Evolutionary conservation across 2,888 invertebrate species (phyloP).

Genomic region (Caradrina kadenii): DNA sequence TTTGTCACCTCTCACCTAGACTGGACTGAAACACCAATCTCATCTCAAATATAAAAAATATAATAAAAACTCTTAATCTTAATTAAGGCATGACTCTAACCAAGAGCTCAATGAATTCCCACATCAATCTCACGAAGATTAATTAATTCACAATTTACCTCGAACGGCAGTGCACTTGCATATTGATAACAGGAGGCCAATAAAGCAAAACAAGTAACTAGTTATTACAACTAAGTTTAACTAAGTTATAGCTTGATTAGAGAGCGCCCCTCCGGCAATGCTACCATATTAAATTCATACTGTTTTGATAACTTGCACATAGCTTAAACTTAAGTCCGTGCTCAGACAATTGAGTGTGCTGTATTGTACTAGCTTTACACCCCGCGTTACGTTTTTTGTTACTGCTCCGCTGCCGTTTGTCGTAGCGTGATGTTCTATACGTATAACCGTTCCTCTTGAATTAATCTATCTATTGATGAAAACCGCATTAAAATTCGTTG

Average conservation of each 20-base stretch:
- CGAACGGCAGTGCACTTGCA: slow-evolving; percentile 24
- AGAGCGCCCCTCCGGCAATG: slow-evolving; percentile 30
- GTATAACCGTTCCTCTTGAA: too few relatives aligned
- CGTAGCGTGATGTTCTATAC: too few relatives aligned
- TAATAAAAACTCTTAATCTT: too few relatives aligned
- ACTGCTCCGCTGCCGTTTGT: too few relatives aligned
- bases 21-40: too few relatives aligned
- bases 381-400: too few relatives aligned
- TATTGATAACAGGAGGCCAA: slow-evolving; percentile 28
- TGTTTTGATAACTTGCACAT: slow-evolving; percentile 52
- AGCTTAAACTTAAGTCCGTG: slow-evolving; percentile 24
- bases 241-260: slow-evolving; percentile 38
- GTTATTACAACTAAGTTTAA: slow-evolving; percentile 28
- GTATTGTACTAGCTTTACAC: too few relatives aligned
- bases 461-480: too few relatives aligned
- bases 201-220: slow-evolving; percentile 39
- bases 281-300: slow-evolving; percentile 50
- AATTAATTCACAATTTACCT: slow-evolving; percentile 26
- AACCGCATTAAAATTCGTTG: too few relatives aligned
- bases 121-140: slow-evolving; percentile 7
- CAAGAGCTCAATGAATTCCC: neutral
- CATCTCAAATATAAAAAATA: too few relatives aligned
- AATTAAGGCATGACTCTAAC: neutral
- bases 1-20: too few relatives aligned
- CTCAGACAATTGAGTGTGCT: neutral